phyloP scores from a whole-genome alignment of 2,113 vertebrate species.

The Chloroceryle aenea region DNA sequence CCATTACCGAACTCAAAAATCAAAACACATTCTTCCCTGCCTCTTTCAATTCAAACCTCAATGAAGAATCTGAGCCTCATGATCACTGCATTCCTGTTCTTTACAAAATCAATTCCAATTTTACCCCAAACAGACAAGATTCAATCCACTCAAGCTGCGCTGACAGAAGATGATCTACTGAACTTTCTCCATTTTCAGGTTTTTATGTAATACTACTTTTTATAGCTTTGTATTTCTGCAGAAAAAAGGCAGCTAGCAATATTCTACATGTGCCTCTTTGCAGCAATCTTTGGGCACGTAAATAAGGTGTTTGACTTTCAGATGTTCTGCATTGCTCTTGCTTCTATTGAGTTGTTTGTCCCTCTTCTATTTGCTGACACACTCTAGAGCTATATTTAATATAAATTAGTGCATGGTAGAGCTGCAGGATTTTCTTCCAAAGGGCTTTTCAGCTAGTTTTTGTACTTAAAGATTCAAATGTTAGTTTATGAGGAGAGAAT shows the following conservation, averaged over 20 bases:
- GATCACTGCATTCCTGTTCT: not conserved
- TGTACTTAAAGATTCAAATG: not conserved
- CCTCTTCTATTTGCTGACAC: not conserved
- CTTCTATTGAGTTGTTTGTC: not conserved
- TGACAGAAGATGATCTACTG: not conserved
- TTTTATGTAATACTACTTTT: not conserved
- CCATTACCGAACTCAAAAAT: not conserved
- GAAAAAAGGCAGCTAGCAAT: not conserved
- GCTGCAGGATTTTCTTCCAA: not conserved
- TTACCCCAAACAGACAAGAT: not conserved
- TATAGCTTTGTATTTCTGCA: not conserved
- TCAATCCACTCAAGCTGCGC: not conserved
- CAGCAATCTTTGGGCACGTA: not conserved
- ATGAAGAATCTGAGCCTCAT: not conserved
- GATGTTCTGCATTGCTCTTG: not conserved
- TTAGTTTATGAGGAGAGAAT: not conserved
- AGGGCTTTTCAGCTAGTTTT: not conserved
- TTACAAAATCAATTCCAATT: not conserved
- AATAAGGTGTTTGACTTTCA: not conserved
- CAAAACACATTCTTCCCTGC: not conserved
- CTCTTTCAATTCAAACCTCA: not conserved
- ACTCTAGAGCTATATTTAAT: not conserved
- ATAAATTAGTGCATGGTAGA: not conserved
- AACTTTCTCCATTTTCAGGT: not conserved
- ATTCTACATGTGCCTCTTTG: not conserved